Evolutionary conservation across 2,888 invertebrate genomes (phyloP), one percentile per base, ranked within the genome.

Genomic region (Andrena bucephala): DNA sequence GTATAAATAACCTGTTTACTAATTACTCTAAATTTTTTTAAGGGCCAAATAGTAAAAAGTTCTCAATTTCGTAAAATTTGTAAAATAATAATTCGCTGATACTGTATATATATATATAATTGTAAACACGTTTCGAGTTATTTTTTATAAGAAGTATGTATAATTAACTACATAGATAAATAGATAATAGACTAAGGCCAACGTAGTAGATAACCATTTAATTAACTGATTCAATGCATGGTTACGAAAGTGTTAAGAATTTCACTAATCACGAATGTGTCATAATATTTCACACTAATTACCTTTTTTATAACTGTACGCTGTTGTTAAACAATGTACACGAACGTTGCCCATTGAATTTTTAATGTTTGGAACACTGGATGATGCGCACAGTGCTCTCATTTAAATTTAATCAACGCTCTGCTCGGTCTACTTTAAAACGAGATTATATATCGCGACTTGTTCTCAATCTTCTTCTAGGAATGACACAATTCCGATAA

Each of bases 401-500:
- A 63, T 60, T 63, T 10, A 42, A 73, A 50, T 68, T 70, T 65
- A 60, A 77, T 71, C 65, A 48, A 20, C 36, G 36, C 33, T 29
- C 8, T 20, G 42, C 31, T 48, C 27, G 8, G 36, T 74, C 42
- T 33, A 48, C 62, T 48, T 33, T 63, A 63, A 69, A 27, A 50
- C 16, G 2, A 52, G 16, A 48, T 57, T 75, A 75, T 42, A 60
- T 24, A 16, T 57, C 10, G 20, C 2, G 5, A 24, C 62, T 36
- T 7, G 31, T 42, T 42, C 42, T 36, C 66, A 13, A 70, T 70
- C 10, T 68, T 62, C 42, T 16, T 42, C 29, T 7, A 52, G 29
- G 36, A 50, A 68, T 67, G 29, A 59, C 67, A 63, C n/a, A 63
- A 71, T 52, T 65, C 48, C 59, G 59, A 77, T 66, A 70, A 54